phyloP scores from a whole-genome alignment of 2,113 vertebrate genomes.

The Ochotona princeps region DNA sequence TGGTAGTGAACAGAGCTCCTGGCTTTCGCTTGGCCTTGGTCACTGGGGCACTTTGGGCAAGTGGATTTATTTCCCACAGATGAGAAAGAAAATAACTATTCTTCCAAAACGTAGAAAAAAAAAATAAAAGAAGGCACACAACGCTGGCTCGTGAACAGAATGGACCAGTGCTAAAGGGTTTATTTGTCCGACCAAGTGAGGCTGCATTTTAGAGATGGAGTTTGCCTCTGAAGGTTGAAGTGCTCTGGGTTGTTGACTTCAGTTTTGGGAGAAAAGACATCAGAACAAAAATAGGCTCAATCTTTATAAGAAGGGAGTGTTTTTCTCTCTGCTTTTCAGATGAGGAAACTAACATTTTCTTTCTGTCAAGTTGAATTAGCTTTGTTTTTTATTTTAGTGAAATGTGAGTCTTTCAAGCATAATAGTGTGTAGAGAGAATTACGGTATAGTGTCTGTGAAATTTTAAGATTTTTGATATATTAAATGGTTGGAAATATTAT shows the following conservation, averaged over 20 bases:
- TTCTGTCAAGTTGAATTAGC: not conserved
- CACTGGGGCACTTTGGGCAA: too few relatives aligned
- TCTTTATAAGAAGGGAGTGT: not conserved
- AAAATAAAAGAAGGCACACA: not conserved
- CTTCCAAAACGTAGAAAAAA: too few relatives aligned
- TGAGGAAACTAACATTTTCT: not conserved
- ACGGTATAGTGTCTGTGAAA: not conserved
- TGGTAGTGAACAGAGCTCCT: too few relatives aligned
- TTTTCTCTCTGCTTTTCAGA: not conserved
- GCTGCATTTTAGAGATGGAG: not conserved
- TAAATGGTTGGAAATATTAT: too few relatives aligned
- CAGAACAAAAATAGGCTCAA: not conserved
- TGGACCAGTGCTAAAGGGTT: not conserved
- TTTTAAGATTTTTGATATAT: slow-evolving; percentile 18
- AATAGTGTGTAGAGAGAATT: not conserved
- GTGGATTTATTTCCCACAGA: too few relatives aligned
- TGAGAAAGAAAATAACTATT: too few relatives aligned
- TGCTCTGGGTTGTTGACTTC: not conserved
- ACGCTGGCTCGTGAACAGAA: not conserved
- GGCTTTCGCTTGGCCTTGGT: too few relatives aligned
- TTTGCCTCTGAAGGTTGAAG: not conserved
- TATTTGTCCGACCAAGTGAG: slow-evolving; percentile 15
- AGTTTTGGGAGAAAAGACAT: not conserved
- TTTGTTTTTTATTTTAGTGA: not conserved
- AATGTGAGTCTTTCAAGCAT: not conserved